phyloP scores from a whole-genome alignment of 2,113 vertebrate genomes.

The Halcyon senegalensis region DNA sequence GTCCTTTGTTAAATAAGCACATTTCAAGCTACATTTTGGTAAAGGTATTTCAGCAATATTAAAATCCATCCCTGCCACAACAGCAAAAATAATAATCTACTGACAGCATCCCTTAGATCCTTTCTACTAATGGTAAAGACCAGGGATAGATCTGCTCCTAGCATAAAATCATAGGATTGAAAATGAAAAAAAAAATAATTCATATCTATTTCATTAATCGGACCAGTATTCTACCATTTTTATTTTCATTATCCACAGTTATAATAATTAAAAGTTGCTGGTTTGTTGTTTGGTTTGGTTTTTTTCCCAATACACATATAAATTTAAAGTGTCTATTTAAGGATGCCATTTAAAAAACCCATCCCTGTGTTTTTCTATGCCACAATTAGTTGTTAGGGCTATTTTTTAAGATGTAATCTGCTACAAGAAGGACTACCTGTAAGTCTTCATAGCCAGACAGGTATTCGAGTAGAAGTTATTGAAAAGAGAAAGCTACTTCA shows the following conservation, averaged over 20 bases:
- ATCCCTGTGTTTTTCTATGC: background rate
- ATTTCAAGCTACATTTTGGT: background rate
- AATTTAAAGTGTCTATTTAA: background rate
- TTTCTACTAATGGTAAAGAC: background rate
- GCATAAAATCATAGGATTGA: background rate
- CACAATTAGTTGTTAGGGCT: background rate
- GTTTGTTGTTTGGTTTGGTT: background rate
- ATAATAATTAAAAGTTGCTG: background rate
- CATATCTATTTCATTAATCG: background rate
- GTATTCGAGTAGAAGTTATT: background rate
- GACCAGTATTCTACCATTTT: background rate
- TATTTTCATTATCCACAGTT: background rate
- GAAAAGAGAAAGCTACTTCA: constrained; percentile 20
- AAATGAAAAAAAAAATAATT: background rate
- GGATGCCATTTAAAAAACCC: background rate
- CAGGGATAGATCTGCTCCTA: background rate
- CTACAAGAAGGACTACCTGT: background rate
- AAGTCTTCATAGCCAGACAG: background rate
- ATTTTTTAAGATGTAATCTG: background rate
- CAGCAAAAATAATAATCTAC: background rate
- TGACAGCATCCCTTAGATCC: background rate
- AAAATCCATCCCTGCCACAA: background rate
- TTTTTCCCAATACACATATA: background rate
- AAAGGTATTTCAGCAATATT: background rate
- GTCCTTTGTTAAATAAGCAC: background rate